phyloP scores from a whole-genome alignment of 2,113 vertebrate genomes.

The Thunnus thynnus region DNA sequence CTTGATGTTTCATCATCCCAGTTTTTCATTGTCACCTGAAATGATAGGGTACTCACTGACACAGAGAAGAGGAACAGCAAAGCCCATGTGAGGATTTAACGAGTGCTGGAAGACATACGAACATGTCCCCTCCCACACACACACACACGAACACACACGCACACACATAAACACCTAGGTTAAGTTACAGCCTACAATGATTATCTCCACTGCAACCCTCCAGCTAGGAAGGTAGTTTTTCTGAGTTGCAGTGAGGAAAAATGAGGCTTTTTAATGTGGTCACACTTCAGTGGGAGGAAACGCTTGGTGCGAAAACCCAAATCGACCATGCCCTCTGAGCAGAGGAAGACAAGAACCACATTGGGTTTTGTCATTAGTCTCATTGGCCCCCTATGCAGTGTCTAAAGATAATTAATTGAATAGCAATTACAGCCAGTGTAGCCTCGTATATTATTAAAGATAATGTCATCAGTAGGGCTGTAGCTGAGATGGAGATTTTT shows the following conservation, averaged over 20 bases:
- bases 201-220: slow-evolving; percentile 48
- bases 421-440: slow-evolving; percentile 74
- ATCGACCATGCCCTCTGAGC: slow-evolving; percentile 39
- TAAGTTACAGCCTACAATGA: slow-evolving; percentile 56
- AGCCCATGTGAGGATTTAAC: slow-evolving; percentile 50
- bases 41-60: slow-evolving; percentile 36
- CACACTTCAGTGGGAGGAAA: slow-evolving; percentile 50
- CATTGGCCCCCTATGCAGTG: slow-evolving; percentile 49
- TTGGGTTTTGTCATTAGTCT: slow-evolving; percentile 73
- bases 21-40: slow-evolving; percentile 61
- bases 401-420: slow-evolving; percentile 81
- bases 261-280: slow-evolving; percentile 50
- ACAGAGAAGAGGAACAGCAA: slow-evolving; percentile 32
- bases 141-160: not conserved
- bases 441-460: slow-evolving; percentile 77
- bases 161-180: slow-evolving; percentile 30
- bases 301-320: slow-evolving; percentile 27
- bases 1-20: slow-evolving; percentile 46
- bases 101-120: slow-evolving; percentile 12
- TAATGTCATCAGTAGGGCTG: slow-evolving; percentile 76
- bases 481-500: slow-evolving; percentile 74
- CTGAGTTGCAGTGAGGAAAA: slow-evolving; percentile 49
- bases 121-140: slow-evolving; percentile 7
- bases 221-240: slow-evolving; percentile 25
- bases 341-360: slow-evolving; percentile 43